These are phyloP conservation scores for Sylvia borin DNA, from an alignment of 2,797 vertebrate species.

Conservation along the genomic window DNA sequence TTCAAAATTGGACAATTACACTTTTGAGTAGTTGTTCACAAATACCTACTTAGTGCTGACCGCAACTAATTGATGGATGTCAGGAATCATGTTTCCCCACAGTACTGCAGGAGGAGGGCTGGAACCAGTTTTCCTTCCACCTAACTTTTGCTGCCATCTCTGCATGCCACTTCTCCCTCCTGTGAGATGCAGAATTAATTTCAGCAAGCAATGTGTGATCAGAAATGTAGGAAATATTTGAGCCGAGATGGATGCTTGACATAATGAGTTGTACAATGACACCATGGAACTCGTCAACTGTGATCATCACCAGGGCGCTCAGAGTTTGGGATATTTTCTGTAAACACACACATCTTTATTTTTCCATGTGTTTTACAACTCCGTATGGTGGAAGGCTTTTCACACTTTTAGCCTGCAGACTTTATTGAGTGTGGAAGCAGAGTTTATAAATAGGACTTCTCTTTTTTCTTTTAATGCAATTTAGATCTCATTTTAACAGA, in stretches of 20 bases:
- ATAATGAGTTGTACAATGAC: background rate
- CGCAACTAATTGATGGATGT: background rate
- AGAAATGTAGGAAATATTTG: background rate
- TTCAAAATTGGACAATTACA: background rate
- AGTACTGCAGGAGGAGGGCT: background rate
- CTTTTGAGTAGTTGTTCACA: background rate
- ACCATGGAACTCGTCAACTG: background rate
- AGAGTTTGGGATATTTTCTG: slow-evolving; percentile 17
- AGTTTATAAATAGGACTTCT: slow-evolving; percentile 51
- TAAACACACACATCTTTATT: slow-evolving; percentile 52
- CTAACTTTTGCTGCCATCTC: background rate
- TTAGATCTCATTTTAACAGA: slow-evolving; percentile 52
- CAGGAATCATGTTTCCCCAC: background rate
- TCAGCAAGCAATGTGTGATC: background rate
- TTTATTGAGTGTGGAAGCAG: slow-evolving; percentile 47
- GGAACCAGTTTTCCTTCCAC: background rate
- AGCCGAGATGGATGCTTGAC: background rate
- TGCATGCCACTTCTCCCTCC: background rate
- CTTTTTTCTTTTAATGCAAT: slow-evolving; percentile 28
- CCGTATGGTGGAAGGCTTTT: slow-evolving; percentile 33
- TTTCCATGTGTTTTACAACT: slow-evolving; percentile 29
- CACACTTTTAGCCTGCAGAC: slow-evolving; percentile 49
- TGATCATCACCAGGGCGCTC: background rate
- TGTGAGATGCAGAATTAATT: background rate
- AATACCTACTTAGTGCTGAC: background rate